Base-by-base conservation (phyloP, 2,888 invertebrate genomes). In the Orthonychiurus folsomi region DNA sequence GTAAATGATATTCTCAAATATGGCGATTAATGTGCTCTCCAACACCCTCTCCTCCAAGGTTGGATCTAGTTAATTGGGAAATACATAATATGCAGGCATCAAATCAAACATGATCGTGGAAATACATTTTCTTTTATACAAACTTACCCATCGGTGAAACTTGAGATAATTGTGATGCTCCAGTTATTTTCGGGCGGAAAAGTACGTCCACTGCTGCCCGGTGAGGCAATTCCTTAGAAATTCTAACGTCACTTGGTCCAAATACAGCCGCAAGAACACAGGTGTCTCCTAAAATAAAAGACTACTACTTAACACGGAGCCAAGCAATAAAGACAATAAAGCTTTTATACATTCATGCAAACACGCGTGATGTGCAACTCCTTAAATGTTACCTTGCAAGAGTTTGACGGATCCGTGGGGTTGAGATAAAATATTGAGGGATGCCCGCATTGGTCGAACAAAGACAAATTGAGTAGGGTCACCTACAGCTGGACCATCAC, bases 221-320 rank as follows among this genome's bases (percentile, higher is more conserved):
- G 24, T 71, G 69, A 3, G 71, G 71, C 1, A 71, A 60, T 56
- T 71, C 71, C 50, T 71, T 71, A 1, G 68, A 63, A 48, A 71
- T 66, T 20, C 71, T 26, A 12, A 69, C 62, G 59, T 71, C 71
- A 52, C 65, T 65, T 18, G 71, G 71, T 5, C 69, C 71, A 53
- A 67, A 71, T 23, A 68, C 65, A 23, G 68, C 69, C 15, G 61
- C 65, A 18, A 71, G 25, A 1, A 69, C 67, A 24, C 65, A 63
- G 15, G 69, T 69, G n/a, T 62, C 64, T 15, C 71, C 71, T 71
- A 56, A n/a, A 61, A 59, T 25, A 5, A 27, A 48, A 57, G n/a
- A n/a, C n/a, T n/a, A n/a, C 18, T 12, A n/a, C n/a, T n/a, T n/a
- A n/a, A n/a, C n/a, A 20, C 12, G 20, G 9, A 53, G 9, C 12